Base-by-base conservation (phyloP, 2,797 vertebrate species). In the Enteromius anoplus region DNA sequence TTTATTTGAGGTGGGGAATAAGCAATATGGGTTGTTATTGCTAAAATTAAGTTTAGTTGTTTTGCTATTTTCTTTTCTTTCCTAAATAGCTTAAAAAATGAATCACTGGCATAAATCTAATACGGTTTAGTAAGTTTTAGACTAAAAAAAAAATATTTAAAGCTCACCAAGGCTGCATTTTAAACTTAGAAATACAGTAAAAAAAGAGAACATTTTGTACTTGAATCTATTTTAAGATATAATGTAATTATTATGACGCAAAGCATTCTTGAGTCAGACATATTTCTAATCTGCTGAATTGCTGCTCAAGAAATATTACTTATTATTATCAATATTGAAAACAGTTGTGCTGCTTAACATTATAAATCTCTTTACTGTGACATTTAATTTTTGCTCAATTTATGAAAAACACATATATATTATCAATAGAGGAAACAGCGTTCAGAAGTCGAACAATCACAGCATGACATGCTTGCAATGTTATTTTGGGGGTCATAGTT, bases 401-500 rank as follows among this genome's bases (percentile, higher is more conserved):
- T 26, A 26, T 26, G 26, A 26, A 26, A 26, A 26, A 26, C 26
- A 26, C 26, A 26, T 26, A 42, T 72, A 47, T 7, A 60, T 17
- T 3, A 6, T 29, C 58, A 64, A 47, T 42, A 23, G 29, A 47
- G 3, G 10, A 64, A 58, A 40, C 51, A 17, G 32, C 12, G 23
- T 75, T 53, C 10, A 53, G 60, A 66, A 34, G 19, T 17, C n/a
- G 4, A 47, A 21, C 49, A 14, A 14, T 19, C 14, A 21, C 55
- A 29, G 21, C 53, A 29, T 5, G 21, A 78, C 6, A 72, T 23
- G 53, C 70, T 26, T 47, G 19, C 55, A 8, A 26, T 64, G 3
- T 17, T 37, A 34, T 64, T 49, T 47, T 19, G 26, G n/a, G 64
- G 69, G 53, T 81, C 68, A 62, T 62, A 62, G 79, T 72, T 81